These are phyloP conservation scores for Atherinosoma microstoma DNA, from an alignment of 2,797 vertebrate species.

Conservation along the genomic window DNA sequence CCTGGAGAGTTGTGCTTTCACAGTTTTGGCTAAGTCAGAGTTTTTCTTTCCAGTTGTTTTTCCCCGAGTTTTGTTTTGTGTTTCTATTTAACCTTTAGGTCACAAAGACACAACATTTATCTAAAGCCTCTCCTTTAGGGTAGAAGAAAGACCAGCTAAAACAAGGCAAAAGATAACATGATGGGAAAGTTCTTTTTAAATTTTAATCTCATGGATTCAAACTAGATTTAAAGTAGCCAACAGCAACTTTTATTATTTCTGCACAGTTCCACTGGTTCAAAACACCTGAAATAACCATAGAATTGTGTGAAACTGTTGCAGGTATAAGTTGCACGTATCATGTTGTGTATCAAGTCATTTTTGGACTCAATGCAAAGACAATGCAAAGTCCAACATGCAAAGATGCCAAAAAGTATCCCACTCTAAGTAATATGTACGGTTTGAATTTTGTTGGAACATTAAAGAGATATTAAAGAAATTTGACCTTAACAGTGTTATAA, in stretches of 20 bases:
- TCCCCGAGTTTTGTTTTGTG: constrained; percentile 49
- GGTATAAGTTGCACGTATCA: not conserved
- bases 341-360: not conserved
- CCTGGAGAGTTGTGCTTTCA: constrained; percentile 64
- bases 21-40: constrained; percentile 47
- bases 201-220: not conserved
- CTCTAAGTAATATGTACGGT: too few species aligned
- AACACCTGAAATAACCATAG: not conserved
- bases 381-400: not conserved
- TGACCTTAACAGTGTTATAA: too few species aligned
- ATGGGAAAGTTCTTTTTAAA: not conserved
- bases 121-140: constrained; percentile 11
- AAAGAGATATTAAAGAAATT: not conserved
- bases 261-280: not conserved
- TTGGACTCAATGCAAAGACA: not conserved
- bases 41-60: constrained; percentile 49
- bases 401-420: not conserved
- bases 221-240: not conserved
- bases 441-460: not conserved
- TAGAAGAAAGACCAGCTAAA: constrained; percentile 18
- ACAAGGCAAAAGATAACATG: constrained; percentile 5
- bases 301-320: not conserved
- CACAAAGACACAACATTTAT: constrained; percentile 29
- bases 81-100: constrained; percentile 52
- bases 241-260: not conserved